phyloP scores from a whole-genome alignment of 1,140 invertebrate species.

The Drosophila orena region DNA sequence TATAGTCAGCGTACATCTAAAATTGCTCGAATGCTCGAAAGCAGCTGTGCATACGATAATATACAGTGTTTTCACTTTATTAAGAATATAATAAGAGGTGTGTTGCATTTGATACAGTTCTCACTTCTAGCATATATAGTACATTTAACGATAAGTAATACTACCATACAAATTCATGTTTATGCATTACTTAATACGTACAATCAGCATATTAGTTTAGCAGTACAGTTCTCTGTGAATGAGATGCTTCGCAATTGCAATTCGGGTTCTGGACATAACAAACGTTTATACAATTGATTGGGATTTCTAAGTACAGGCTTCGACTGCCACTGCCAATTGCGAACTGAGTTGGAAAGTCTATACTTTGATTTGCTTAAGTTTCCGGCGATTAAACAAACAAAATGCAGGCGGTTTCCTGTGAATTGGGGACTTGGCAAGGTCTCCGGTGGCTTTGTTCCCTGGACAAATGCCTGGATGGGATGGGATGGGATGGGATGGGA shows the following conservation, averaged over 20 bases:
- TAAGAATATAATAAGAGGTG: conserved; percentile 16
- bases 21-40: conserved; percentile 2
- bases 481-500: neutral
- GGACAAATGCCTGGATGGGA: conserved; percentile 8
- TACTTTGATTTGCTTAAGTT: conserved; percentile 64
- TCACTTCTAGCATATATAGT: conserved; percentile 12
- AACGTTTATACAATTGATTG: conserved; percentile 19
- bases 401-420: conserved; percentile 28
- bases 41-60: conserved; percentile 22
- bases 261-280: conserved; percentile 11
- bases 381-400: conserved; percentile 71
- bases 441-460: conserved; percentile 7
- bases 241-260: conserved; percentile 37
- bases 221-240: conserved; percentile 27
- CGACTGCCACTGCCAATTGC: conserved; percentile 25
- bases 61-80: conserved; percentile 8
- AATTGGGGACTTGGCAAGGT: conserved; percentile 25
- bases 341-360: neutral
- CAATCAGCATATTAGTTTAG: conserved; percentile 34
- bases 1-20: neutral
- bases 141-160: conserved; percentile 46
- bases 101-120: conserved; percentile 36
- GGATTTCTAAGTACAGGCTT: conserved; percentile 48
- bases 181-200: conserved; percentile 9
- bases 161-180: conserved; percentile 64